Percentiles rank a stretch among this genome's conserved stretches.
Conservation (phyloP, 53 echinoderm and acorn worm species). For the Henricia sp. region DNA sequence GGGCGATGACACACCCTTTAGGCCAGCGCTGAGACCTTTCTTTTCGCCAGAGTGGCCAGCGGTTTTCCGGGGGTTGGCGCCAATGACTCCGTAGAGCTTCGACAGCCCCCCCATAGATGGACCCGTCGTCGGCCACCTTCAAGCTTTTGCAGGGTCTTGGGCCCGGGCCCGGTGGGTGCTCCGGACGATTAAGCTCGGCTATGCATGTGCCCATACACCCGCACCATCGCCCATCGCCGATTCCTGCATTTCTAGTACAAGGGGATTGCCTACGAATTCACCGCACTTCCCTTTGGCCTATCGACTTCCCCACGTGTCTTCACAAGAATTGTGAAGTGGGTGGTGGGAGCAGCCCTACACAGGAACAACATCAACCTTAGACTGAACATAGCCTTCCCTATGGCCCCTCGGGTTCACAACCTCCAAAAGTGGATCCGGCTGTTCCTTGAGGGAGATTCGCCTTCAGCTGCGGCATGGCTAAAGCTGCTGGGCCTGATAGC, state of each 20-base stretch:
- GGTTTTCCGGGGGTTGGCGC: background rate
- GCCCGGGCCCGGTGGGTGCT: background rate
- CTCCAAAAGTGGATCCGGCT: slow-evolving; percentile 6
- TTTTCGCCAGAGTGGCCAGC: background rate
- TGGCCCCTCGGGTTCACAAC: slow-evolving; percentile 5
- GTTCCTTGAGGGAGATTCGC: background rate
- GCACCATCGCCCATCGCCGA: too few species aligned
- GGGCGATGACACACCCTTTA: background rate
- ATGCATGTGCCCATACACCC: background rate
- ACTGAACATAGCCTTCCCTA: too few species aligned
- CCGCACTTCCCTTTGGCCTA: too few species aligned
- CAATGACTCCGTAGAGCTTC: background rate
- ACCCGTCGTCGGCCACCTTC: slow-evolving; percentile 37
- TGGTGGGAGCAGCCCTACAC: too few species aligned
- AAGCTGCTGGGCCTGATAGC: slow-evolving; percentile 22
- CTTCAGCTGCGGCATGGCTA: slow-evolving; percentile 1
- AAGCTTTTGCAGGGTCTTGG: background rate
- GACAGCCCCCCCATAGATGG: background rate
- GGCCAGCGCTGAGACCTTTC: too few species aligned
- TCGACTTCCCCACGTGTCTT: too few species aligned
- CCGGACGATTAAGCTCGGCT: background rate
- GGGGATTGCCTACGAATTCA: too few species aligned
- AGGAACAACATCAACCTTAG: too few species aligned
- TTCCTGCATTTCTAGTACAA: too few species aligned
- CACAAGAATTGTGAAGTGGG: too few species aligned